These are phyloP conservation scores for Enoplosus armatus DNA, from an alignment of 2,797 vertebrate genomes.

Conservation along the genomic window DNA sequence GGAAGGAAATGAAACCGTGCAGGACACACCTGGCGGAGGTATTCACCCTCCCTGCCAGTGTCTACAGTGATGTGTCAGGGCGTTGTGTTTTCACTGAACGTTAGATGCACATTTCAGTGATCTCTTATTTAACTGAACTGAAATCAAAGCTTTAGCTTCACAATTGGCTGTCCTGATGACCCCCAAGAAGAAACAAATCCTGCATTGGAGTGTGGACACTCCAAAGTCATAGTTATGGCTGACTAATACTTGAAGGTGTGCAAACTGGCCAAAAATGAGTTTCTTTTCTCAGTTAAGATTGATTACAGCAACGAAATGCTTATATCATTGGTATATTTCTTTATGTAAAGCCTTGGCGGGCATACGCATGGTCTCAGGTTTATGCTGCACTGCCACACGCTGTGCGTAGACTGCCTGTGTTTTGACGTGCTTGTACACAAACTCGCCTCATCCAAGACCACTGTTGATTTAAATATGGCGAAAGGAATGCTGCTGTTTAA, in stretches of 20 bases:
- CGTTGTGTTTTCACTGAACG: neutral
- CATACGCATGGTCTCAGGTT: constrained; percentile 39
- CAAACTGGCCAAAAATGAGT: constrained; percentile 5
- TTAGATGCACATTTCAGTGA: constrained; percentile 7
- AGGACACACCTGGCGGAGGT: constrained; percentile 71
- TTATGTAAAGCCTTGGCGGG: neutral
- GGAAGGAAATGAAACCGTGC: constrained; percentile 12
- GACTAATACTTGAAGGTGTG: constrained; percentile 47
- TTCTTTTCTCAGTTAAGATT: constrained; percentile 8
- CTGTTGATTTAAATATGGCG: constrained; percentile 68
- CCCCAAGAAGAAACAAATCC: constrained; percentile 1
- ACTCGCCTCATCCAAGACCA: constrained; percentile 45
- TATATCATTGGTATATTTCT: constrained; percentile 15
- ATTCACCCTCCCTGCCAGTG: constrained; percentile 50
- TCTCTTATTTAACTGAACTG: constrained; percentile 20
- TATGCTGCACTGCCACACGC: constrained; percentile 30
- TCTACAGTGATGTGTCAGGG: constrained; percentile 28
- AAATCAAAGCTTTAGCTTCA: neutral
- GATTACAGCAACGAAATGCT: neutral
- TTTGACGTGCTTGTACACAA: constrained; percentile 71
- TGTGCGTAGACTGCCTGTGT: constrained; percentile 58
- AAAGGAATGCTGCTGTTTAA: constrained; percentile 76
- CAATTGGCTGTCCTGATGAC: neutral
- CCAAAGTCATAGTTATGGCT: constrained; percentile 7
- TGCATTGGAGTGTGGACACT: neutral